These are phyloP conservation scores for Subacronicta megacephala DNA, from an alignment of 2,888 invertebrate species.

Conservation along the genomic window DNA sequence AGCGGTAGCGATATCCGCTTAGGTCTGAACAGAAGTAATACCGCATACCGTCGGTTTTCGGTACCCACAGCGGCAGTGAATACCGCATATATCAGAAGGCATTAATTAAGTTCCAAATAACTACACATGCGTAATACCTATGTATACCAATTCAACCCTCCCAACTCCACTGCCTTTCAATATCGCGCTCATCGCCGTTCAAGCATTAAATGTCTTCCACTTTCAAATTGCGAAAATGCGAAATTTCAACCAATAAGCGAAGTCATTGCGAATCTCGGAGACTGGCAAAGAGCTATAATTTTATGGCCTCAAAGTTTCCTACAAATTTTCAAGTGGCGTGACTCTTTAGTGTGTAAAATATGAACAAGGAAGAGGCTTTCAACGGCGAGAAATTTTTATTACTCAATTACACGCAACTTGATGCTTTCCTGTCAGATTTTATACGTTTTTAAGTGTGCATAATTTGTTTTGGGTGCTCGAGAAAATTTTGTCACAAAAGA, in stretches of 20 bases:
- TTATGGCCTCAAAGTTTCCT: constrained; percentile 16
- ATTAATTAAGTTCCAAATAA: too few relatives aligned
- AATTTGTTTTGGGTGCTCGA: constrained; percentile 9
- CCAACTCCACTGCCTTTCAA: constrained; percentile 10
- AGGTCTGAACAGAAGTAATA: too few relatives aligned
- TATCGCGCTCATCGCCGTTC: constrained; percentile 1
- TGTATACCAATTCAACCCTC: neutral
- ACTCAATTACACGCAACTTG: constrained; percentile 14
- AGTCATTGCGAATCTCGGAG: constrained; percentile 9
- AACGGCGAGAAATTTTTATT: constrained; percentile 8
- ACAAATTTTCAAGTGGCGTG: constrained; percentile 16
- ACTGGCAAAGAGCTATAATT: constrained; percentile 22
- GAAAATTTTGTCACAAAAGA: constrained; percentile 12
- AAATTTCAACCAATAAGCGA: constrained; percentile 3
- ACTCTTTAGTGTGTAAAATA: constrained; percentile 15
- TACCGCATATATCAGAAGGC: too few relatives aligned
- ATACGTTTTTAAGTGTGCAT: constrained; percentile 25
- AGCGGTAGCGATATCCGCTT: too few relatives aligned
- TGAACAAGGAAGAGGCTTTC: constrained; percentile 12
- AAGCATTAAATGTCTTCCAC: constrained; percentile 11
- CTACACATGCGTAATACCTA: too few relatives aligned
- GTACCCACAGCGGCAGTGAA: too few relatives aligned
- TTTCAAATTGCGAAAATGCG: neutral
- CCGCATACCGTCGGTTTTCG: too few relatives aligned
- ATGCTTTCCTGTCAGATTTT: constrained; percentile 25